These are phyloP conservation scores for Zalophus californianus DNA, from an alignment of 2,797 vertebrate genomes.

Conservation along the genomic window DNA sequence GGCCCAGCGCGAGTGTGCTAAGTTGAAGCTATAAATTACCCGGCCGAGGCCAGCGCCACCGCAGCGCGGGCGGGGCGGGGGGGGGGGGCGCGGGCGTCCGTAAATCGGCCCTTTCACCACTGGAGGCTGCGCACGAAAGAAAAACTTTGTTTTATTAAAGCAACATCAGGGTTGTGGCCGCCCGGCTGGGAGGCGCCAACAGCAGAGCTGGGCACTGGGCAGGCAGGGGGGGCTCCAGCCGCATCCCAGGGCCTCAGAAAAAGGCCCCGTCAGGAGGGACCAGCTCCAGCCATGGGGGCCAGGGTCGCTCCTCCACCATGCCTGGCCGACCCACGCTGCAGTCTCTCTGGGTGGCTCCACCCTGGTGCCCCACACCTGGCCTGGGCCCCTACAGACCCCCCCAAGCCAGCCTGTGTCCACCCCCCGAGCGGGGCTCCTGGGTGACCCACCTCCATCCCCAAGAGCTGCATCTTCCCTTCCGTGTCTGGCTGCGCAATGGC, in stretches of 20 bases:
- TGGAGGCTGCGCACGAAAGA: conserved; percentile 78
- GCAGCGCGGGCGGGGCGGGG: conserved; percentile 68
- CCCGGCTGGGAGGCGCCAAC: conserved; percentile 74
- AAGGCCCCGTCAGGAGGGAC: conserved; percentile 62
- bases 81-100: conserved; percentile 48
- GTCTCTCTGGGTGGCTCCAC: not conserved
- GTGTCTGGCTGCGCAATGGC: not conserved
- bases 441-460: no score
- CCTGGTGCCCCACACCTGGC: not conserved
- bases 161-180: conserved; percentile 78
- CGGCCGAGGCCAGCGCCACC: conserved; percentile 71
- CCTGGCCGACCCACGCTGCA: fast-evolving
- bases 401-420: not conserved
- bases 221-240: conserved; percentile 51
- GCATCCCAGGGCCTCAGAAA: not conserved
- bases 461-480: not conserved
- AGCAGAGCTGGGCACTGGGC: conserved; percentile 64
- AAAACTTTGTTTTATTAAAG: conserved; percentile 85
- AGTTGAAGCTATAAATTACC: conserved; percentile 81
- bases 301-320: not conserved
- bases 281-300: not conserved
- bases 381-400: not conserved
- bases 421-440: not conserved
- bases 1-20: conserved; percentile 53
- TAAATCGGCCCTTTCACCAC: conserved; percentile 83